Evolutionary conservation across 2,888 invertebrate species (phyloP), one percentile per base, ranked within the genome.

Genomic region (Spatulosminthurus flaviceps): DNA sequence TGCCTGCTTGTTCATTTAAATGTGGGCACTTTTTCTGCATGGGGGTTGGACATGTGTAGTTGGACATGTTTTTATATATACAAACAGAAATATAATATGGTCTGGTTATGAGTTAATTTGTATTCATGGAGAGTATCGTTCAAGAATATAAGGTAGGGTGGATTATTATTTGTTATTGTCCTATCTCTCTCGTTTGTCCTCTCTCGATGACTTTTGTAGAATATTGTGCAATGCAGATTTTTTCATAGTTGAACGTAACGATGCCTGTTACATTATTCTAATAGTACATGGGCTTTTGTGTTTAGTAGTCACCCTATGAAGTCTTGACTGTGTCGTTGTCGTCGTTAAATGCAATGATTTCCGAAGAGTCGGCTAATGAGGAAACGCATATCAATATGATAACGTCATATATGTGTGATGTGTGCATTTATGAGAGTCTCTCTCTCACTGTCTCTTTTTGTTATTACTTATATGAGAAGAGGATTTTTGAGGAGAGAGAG

Each of bases 41-140:
- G n/a, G 1, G 16, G 1, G 4, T 19, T 51, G 16, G 51, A 13
- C 16, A 11, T 4, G 16, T 11, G 51, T 51, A 41, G 51, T 19
- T 51, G n/a, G 51, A 51, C 51, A 51, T 51, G 51, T 51, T 19
- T 51, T 7, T 41, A 41, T 22, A n/a, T 61, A 13, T 61, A 64
- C 11, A 24, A 19, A 64, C 64, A 22, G 26, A 64, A 64, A 24
- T n/a, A n/a, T n/a, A n/a, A n/a, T n/a, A n/a, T 64, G 64, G 22
- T 64, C 64, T 64, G 64, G 64, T 64, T 64, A 64, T 24, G 2
- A 24, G 24, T 64, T 64, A 11, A 64, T 64, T 64, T 64, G 26
- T 64, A 64, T 64, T 64, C 64, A 64, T 51, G 51, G n/a, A 51
- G 51, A 51, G 51, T n/a, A 51, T 51, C 51, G n/a, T 51, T n/a